These are phyloP conservation scores for Sitobion miscanthi DNA, from an alignment of 1,140 invertebrate species.

Conservation along the genomic window DNA sequence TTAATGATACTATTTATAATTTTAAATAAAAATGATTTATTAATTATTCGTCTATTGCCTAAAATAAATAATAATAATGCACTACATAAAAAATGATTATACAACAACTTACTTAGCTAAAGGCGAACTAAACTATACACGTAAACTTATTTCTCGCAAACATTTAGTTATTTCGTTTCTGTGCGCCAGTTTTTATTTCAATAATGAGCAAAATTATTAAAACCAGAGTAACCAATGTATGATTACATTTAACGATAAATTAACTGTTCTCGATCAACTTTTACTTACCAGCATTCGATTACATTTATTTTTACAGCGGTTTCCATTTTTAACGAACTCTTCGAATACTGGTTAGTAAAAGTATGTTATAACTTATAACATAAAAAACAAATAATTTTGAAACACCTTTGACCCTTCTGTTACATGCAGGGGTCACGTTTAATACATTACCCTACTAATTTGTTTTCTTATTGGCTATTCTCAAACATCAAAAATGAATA, in stretches of 20 bases:
- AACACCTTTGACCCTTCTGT: constrained; percentile 46
- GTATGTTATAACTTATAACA: constrained; percentile 40
- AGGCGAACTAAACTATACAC: neutral
- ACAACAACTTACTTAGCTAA: neutral
- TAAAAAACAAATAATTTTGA: constrained; percentile 41
- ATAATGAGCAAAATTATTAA: constrained; percentile 25
- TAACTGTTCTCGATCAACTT: constrained; percentile 39
- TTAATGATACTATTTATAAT: neutral
- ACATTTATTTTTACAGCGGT: constrained; percentile 27
- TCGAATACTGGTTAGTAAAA: constrained; percentile 48
- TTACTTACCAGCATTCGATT: constrained; percentile 15
- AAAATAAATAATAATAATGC: constrained; percentile 1
- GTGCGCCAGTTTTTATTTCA: constrained; percentile 24
- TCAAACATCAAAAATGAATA: constrained; percentile 9
- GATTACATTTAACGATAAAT: constrained; percentile 29
- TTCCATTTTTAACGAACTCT: constrained; percentile 44
- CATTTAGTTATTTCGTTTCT: neutral
- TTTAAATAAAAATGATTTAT: neutral
- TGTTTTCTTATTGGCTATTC: neutral
- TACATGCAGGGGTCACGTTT: constrained; percentile 14
- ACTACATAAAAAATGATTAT: neutral
- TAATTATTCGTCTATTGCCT: neutral
- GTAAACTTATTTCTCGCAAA: neutral
- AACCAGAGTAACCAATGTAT: constrained; percentile 23
- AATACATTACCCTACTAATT: constrained; percentile 33